Evolutionary conservation across 2,113 vertebrate species (phyloP).

Genomic region (Eonycteris spelaea): DNA sequence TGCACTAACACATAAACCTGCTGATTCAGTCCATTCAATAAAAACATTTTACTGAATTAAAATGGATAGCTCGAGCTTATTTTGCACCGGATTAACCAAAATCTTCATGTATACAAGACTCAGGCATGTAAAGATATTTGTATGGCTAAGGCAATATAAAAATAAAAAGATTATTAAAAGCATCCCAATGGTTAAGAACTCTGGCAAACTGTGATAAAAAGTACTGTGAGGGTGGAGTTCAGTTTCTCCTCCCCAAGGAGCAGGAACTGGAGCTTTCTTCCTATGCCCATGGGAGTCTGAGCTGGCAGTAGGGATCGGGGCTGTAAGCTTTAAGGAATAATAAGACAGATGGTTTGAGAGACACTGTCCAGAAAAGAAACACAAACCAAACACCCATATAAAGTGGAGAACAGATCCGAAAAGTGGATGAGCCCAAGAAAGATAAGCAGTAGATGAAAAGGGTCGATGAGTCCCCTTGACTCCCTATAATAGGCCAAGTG

Average conservation of each 20-base stretch:
- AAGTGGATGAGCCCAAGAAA: background rate
- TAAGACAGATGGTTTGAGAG: background rate
- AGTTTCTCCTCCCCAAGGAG: background rate
- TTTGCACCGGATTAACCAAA: background rate
- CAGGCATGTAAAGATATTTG: background rate
- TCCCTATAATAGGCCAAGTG: background rate
- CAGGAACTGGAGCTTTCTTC: background rate
- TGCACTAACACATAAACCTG: background rate
- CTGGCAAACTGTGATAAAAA: background rate
- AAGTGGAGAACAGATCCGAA: background rate
- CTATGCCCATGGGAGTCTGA: background rate
- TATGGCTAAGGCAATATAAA: background rate
- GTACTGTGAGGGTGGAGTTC: background rate
- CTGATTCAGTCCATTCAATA: background rate
- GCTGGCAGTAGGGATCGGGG: background rate
- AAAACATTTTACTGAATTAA: background rate
- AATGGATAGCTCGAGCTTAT: background rate
- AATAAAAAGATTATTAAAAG: background rate
- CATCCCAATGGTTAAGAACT: background rate
- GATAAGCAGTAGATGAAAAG: background rate
- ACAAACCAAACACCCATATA: background rate
- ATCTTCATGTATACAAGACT: background rate
- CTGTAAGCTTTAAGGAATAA: background rate
- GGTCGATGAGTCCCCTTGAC: background rate
- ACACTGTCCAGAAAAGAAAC: background rate